phyloP scores from a whole-genome alignment of 2,888 invertebrate genomes.

The Bedellia somnulentella region DNA sequence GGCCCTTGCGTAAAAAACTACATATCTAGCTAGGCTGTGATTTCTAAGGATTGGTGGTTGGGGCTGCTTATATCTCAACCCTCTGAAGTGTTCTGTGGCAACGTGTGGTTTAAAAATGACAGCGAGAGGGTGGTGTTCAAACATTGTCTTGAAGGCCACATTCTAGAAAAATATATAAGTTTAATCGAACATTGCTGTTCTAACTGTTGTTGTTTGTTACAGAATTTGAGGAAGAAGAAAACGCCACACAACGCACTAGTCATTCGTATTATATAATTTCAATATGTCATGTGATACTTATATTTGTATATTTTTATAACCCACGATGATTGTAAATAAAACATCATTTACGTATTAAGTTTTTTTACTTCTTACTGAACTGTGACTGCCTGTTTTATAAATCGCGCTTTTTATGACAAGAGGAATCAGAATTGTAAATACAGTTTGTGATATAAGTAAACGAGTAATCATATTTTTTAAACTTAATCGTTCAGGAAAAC shows the following conservation, averaged over 20 bases:
- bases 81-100: neutral
- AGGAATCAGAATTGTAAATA: too few species aligned
- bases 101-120: neutral
- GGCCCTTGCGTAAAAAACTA: too few species aligned
- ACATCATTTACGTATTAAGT: neutral
- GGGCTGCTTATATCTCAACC: neutral
- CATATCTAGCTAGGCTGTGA: too few species aligned
- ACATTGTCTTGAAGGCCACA: too few species aligned
- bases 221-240: slow-evolving; percentile 35
- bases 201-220: slow-evolving; percentile 16
- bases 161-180: too few species aligned
- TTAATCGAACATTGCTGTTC: too few species aligned
- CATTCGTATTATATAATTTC: slow-evolving; percentile 11
- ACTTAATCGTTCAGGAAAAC: too few species aligned
- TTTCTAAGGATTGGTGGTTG: neutral
- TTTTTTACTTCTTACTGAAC: neutral
- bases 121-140: too few species aligned
- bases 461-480: too few species aligned
- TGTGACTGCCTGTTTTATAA: neutral
- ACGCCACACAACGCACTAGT: slow-evolving; percentile 12
- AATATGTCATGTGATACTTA: slow-evolving; percentile 19
- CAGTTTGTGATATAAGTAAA: too few species aligned
- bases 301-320: slow-evolving; percentile 16
- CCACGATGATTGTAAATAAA: slow-evolving; percentile 23
- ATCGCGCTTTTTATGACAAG: neutral